A percentile compares a stretch with the other conserved stretches of the same genome.
Evolutionary conservation across 2,888 invertebrate genomes (phyloP).

Genomic region (Tinea pellionella): DNA sequence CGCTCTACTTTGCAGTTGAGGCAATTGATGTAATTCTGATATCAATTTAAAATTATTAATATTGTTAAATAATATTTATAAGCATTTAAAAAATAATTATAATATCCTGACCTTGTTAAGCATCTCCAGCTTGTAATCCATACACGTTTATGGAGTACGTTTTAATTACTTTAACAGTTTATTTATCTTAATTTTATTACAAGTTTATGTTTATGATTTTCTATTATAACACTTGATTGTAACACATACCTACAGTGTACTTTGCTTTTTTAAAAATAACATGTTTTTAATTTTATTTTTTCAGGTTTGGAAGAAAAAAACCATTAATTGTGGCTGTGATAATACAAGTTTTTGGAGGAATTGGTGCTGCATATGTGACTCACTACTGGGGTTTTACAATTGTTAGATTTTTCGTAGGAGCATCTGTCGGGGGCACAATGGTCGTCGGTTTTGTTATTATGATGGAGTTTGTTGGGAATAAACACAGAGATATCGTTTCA

Average conservation of each 20-base stretch:
- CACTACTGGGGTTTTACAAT: slow-evolving; percentile 72
- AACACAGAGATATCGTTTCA: slow-evolving; percentile 66
- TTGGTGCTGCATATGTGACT: slow-evolving; percentile 75
- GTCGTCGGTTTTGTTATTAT: slow-evolving; percentile 70
- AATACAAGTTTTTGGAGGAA: slow-evolving; percentile 76
- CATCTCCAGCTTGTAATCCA: neutral
- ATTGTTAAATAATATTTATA: neutral
- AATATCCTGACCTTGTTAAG: neutral
- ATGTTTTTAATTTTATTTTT: slow-evolving; percentile 22
- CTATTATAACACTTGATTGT: neutral
- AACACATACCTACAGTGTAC: slow-evolving; percentile 37
- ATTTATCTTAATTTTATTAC: slow-evolving; percentile 1
- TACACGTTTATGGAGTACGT: neutral
- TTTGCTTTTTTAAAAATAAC: too few species aligned
- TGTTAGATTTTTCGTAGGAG: slow-evolving; percentile 75
- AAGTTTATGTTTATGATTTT: neutral
- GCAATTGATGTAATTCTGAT: too few species aligned
- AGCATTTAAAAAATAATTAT: neutral
- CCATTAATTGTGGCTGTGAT: slow-evolving; percentile 79
- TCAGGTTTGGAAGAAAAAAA: slow-evolving; percentile 79
- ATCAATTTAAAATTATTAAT: too few species aligned
- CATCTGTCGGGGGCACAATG: slow-evolving; percentile 87
- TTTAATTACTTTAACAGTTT: neutral
- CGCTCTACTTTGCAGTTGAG: too few species aligned
- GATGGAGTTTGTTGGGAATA: slow-evolving; percentile 75